Evolutionary conservation across 2,113 vertebrate species (phyloP), one percentile per base, ranked within the genome.

Genomic region (Atrichornis clamosus): DNA sequence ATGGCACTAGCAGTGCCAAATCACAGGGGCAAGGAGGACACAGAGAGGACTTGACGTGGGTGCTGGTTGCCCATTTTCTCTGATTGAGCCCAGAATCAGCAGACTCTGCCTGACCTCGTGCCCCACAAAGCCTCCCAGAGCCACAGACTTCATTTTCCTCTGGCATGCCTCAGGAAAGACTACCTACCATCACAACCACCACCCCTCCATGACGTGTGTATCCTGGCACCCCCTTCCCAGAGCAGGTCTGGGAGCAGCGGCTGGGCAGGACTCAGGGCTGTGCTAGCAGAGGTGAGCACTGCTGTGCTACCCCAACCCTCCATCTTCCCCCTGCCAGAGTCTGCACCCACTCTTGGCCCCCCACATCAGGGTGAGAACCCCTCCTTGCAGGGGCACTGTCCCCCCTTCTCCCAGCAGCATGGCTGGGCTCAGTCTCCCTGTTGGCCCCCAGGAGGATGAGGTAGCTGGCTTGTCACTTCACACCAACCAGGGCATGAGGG

Each of bases 131-230:
- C 30, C 16, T 74, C 32, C 30, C 65, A 84, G 30, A 60, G 50
- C 32, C 67, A 64, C 33, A 68, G 53, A 60, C 26, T 39, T 47
- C 7, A 13, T 91, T 76, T 72, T 60, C 32, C 32, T 27, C 50
- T 69, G 46, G 41, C 11, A 5, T 41, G 24, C 33, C 23, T 20
- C 47, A 58, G 50, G 28, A 76, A 60, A 73, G 60, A 72, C 18
- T 14, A 39, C 11, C 49, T 50, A n/a, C 11, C 28, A 32, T 19
- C 50, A 59, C 30, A 80, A 76, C 8, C 35, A 75, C 20, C 32
- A 41, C 30, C 10, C 37, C 49, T 60, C 59, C 53, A 6, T 9
- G 17, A 35, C 0, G 0, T 2, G 6, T 14, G 28, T 42, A 72
- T 16, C 33, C 69, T 42, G 35, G 74, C 22, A 52, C 5, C 24